Base-by-base conservation (phyloP, 2,888 invertebrate species). In the Ormyrus pomaceus region DNA sequence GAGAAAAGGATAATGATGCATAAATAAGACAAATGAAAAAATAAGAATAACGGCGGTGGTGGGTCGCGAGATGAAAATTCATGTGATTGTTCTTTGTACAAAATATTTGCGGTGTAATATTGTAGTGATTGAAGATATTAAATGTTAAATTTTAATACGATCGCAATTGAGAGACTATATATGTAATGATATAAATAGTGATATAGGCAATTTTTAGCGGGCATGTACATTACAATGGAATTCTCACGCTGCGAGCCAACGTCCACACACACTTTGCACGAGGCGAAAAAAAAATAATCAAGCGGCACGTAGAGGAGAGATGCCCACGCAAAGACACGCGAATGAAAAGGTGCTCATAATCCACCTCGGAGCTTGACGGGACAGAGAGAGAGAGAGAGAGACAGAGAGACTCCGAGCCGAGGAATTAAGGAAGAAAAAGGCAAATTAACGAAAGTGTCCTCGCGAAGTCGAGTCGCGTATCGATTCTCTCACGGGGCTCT, bases 31-130 rank as follows among this genome's bases (percentile, higher is more conserved):
- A 77, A 80, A 76, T 69, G 19, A 78, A 77, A 77, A 34, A 72
- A 69, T 69, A 76, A 75, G 77, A 76, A 77, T 34, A 56, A 77
- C 82, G 83, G 82, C 77, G 83, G 82, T 82, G 84, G 78, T 82
- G 84, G 86, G 85, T 84, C 85, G 87, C 84, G 84, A 85, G 75
- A 85, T 72, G 72, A 73, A 88, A 90, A 89, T 90, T 90, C 89
- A 92, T 93, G 93, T 93, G 93, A 93, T 93, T 93, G 92, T 92
- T 93, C 92, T 92, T 92, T 93, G 93, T 93, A 93, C 93, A 93
- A 93, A 92, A 92, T 92, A 88, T 89, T 88, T 88, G 89, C 88
- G 90, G 88, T 90, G 90, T 90, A 90, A 90, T 89, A 90, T 90
- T 90, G 90, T 90, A 90, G 90, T 90, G 90, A 90, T 89, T 88